Evolutionary conservation across 2,797 vertebrate species (phyloP).

Genomic region (Melanotaenia maccullochi): DNA sequence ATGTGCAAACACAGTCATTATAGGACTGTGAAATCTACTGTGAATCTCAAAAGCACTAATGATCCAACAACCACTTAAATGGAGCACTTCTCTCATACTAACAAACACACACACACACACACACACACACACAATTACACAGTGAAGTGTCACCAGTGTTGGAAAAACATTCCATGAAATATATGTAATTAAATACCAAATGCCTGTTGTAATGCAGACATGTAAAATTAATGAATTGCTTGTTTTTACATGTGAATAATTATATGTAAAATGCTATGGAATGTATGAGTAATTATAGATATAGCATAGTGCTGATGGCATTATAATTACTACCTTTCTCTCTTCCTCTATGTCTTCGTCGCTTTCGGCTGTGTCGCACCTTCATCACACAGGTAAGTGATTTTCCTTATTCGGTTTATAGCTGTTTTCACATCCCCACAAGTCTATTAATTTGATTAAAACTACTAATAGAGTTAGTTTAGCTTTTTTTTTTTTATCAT

Average conservation of each 20-base stretch:
- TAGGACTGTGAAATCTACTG: constrained; percentile 74
- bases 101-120: constrained; percentile 16
- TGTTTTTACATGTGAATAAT: constrained; percentile 69
- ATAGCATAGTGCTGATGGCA: constrained; percentile 53
- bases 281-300: constrained; percentile 70
- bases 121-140: constrained; percentile 13
- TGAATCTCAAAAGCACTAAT: constrained; percentile 76
- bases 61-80: constrained; percentile 72
- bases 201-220: constrained; percentile 60
- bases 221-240: constrained; percentile 77
- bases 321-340: constrained; percentile 63
- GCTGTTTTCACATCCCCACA: constrained; percentile 1
- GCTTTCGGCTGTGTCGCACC: constrained; percentile 26
- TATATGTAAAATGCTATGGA: constrained; percentile 69
- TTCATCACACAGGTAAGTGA: constrained; percentile 64
- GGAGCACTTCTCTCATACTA: constrained; percentile 36
- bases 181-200: constrained; percentile 73
- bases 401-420: constrained; percentile 14
- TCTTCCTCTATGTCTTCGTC: constrained; percentile 49
- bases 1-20: constrained; percentile 76
- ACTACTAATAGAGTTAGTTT: constrained; percentile 22
- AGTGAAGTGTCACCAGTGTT: constrained; percentile 63
- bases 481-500: constrained; percentile 21
- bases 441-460: constrained; percentile 35
- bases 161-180: constrained; percentile 68